Evolutionary conservation across 2,888 invertebrate genomes (phyloP).

Genomic region (Caradrina clavipalpis): DNA sequence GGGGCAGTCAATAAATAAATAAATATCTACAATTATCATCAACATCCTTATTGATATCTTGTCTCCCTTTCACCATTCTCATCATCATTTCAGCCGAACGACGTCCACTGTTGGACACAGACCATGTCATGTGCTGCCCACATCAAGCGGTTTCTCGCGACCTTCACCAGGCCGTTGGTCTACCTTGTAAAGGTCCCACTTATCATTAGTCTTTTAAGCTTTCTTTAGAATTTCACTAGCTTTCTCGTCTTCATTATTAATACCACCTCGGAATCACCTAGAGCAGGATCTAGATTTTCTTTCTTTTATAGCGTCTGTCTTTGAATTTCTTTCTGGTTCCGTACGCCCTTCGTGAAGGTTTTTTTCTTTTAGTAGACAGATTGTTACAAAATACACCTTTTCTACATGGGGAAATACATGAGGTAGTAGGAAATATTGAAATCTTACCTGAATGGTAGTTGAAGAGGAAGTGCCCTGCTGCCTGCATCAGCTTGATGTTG

Average conservation of each 20-base stretch:
- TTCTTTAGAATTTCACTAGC: background rate
- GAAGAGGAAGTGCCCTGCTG: conserved; percentile 94
- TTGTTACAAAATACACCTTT: background rate
- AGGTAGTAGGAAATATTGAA: background rate
- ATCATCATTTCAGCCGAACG: too few relatives aligned
- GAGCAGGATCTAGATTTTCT: background rate
- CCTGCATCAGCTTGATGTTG: conserved; percentile 95
- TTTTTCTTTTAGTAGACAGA: background rate
- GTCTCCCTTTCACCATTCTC: too few relatives aligned
- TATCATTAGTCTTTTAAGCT: background rate
- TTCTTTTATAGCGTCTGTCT: background rate
- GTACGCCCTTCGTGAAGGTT: accelerated
- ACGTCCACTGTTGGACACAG: too few relatives aligned
- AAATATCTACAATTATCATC: too few relatives aligned
- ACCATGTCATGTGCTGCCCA: too few relatives aligned
- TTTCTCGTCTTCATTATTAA: background rate
- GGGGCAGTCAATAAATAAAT: too few relatives aligned
- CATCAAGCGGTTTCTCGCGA: too few relatives aligned
- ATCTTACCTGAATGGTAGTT: conserved; percentile 93
- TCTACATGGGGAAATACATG: background rate
- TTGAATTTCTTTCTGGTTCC: background rate
- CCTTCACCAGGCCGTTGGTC: too few relatives aligned
- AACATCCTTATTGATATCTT: too few relatives aligned
- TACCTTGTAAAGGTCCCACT: background rate
- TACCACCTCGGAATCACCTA: background rate